These are phyloP conservation scores for Crotophaga sulcirostris DNA, from an alignment of 2,113 vertebrate genomes.

Conservation along the genomic window DNA sequence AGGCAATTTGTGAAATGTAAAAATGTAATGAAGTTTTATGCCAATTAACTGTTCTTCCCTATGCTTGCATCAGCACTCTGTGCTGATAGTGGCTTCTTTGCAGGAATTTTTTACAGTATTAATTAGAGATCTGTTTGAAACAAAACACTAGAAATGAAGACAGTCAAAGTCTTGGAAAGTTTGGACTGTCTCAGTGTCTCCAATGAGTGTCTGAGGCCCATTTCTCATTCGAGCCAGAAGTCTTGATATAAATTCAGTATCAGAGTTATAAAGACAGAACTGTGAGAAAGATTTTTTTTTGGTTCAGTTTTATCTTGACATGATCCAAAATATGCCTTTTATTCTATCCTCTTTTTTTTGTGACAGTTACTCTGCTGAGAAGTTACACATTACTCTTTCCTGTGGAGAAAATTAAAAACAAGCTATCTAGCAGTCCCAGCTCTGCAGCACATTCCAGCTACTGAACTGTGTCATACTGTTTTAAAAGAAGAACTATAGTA, in stretches of 20 bases:
- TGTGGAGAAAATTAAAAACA: slow-evolving; percentile 71
- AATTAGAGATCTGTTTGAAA: slow-evolving; percentile 7
- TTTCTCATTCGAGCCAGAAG: slow-evolving; percentile 3
- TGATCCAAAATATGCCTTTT: slow-evolving; percentile 59
- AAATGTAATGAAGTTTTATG: not conserved
- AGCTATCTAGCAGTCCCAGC: slow-evolving; percentile 54
- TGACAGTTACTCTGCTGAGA: slow-evolving; percentile 58
- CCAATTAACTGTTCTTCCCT: not conserved
- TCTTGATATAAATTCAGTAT: slow-evolving; percentile 32
- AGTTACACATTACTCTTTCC: slow-evolving; percentile 66
- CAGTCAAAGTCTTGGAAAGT: not conserved
- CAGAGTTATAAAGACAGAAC: slow-evolving; percentile 32
- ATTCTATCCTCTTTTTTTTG: slow-evolving; percentile 38
- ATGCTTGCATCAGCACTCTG: not conserved
- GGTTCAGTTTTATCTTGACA: slow-evolving; percentile 59
- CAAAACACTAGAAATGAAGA: not conserved
- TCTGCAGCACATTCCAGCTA: slow-evolving; percentile 54
- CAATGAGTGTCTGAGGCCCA: not conserved
- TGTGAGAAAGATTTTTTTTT: not conserved
- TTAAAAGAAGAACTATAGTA: slow-evolving; percentile 57
- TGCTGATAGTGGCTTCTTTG: not conserved
- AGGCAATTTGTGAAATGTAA: not conserved
- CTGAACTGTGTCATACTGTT: slow-evolving; percentile 64
- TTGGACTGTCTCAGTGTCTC: not conserved
- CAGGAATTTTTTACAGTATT: not conserved